Percentiles rank a stretch among this genome's conserved stretches.
Evolutionary conservation across 2,797 vertebrate genomes (phyloP).

Genomic region (Megalops cyprinoides): DNA sequence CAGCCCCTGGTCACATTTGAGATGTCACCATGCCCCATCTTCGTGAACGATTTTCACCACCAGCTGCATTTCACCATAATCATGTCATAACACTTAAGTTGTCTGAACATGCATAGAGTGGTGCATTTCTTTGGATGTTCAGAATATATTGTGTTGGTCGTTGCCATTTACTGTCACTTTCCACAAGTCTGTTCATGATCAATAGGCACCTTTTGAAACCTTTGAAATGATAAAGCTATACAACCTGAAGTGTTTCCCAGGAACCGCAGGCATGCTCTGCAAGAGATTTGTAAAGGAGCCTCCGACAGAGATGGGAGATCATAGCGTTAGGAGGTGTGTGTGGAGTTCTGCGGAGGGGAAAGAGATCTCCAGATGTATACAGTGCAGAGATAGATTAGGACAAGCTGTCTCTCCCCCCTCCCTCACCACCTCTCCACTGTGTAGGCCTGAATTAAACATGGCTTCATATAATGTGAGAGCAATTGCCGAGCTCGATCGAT

Average conservation of each 20-base stretch:
- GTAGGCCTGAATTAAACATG: slow-evolving; percentile 69
- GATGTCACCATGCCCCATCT: background rate
- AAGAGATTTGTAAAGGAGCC: background rate
- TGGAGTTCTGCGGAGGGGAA: background rate
- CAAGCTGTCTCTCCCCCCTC: slow-evolving; percentile 23
- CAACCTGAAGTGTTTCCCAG: background rate
- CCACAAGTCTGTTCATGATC: background rate
- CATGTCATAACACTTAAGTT: background rate
- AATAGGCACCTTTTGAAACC: background rate
- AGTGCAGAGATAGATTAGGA: background rate
- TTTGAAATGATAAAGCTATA: background rate
- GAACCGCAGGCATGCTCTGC: background rate
- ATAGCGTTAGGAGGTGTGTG: background rate
- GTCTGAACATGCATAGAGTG: too few relatives aligned
- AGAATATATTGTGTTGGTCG: background rate
- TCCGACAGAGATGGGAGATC: background rate
- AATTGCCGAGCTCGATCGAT: slow-evolving; percentile 65
- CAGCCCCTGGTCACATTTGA: background rate
- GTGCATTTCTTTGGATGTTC: background rate
- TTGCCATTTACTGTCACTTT: background rate
- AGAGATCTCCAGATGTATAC: background rate
- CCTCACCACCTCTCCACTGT: slow-evolving; percentile 41
- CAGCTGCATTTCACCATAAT: background rate
- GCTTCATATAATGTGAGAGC: slow-evolving; percentile 65
- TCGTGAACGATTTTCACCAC: background rate